Evolutionary conservation across 2,113 vertebrate species (phyloP).

Genomic region (Cavia aperea): DNA sequence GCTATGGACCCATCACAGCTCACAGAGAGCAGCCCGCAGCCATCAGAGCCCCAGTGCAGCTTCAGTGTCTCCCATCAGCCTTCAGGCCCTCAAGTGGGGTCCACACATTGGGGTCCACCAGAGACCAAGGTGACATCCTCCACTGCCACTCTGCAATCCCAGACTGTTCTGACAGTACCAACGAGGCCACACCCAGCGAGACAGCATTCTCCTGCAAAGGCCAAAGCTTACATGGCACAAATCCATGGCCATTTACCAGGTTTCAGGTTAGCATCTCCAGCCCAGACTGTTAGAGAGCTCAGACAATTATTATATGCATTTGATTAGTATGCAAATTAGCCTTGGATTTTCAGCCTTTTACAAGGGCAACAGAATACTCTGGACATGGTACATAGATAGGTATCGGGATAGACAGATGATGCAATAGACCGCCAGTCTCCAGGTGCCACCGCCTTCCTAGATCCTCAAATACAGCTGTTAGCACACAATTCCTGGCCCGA

Average conservation of each 20-base stretch:
- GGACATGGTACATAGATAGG: background rate
- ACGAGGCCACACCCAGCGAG: background rate
- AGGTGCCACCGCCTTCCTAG: background rate
- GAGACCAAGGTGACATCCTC: too few relatives aligned
- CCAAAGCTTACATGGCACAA: background rate
- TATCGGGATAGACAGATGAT: background rate
- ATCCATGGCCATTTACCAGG: conserved; percentile 15
- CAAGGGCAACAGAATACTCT: background rate
- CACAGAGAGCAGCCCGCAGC: background rate
- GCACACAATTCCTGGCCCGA: too few relatives aligned
- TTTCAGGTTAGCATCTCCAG: conserved; percentile 1
- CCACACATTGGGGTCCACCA: background rate
- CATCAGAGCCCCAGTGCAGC: background rate
- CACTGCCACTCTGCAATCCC: background rate
- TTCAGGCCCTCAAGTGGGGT: background rate
- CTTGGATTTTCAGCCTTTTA: conserved; percentile 26
- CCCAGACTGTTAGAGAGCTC: conserved; percentile 37
- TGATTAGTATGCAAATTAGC: conserved; percentile 31
- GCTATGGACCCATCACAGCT: background rate
- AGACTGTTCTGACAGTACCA: too few relatives aligned
- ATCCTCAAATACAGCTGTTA: background rate
- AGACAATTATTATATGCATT: conserved; percentile 13
- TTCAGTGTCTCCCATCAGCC: background rate
- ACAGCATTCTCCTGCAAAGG: background rate
- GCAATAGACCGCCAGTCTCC: background rate